Base-by-base conservation (phyloP, 2,113 vertebrate genomes). In the Falcunculus frontatus region DNA sequence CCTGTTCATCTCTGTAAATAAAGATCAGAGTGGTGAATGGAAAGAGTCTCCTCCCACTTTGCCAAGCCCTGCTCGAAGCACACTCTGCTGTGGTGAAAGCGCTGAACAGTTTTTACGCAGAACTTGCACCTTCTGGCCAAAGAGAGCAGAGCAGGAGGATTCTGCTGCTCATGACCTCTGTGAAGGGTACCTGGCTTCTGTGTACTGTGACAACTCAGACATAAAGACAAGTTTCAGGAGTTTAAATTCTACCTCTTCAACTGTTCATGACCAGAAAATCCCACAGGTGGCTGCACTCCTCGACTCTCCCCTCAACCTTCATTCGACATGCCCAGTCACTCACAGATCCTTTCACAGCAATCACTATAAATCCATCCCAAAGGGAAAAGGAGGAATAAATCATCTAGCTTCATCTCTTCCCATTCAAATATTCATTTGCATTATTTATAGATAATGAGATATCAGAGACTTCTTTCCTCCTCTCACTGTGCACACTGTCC, bases 381-480 rank as follows among this genome's bases (percentile, higher is more conserved):
- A 63, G 50, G 65, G 17, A 90, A 90, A 91, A 52, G 21, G 26
- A 55, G 32, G 12, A 77, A 83, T 94, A 87, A 95, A 73, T 95
- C 73, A 84, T 14, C n/a, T 21, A 84, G 37, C 44, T 57, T 97
- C 63, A 75, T 80, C 70, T 89, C 49, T 85, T 86, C 57, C 41
- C 50, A 76, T 53, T 79, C 77, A 90, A 91, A 91, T 94, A 77
- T 50, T 77, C 50, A 73, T 94, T 70, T 89, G 17, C 69, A 64
- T 97, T 80, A 73, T 72, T 84, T 89, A 96, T 92, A 80, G n/a
- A 60, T 74, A 68, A 96, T 44, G 63, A 92, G 46, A 69, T 86
- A 85, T 17, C 60, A 76, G 60, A 79, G 55, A 62, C 39, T 81
- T 80, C 84, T 83, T 91, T 74, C 63, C 35, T 87, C 23, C n/a